Evolutionary conservation across 2,797 vertebrate species (phyloP), one percentile per base, ranked within the genome.

Genomic region (Chanos chanos): DNA sequence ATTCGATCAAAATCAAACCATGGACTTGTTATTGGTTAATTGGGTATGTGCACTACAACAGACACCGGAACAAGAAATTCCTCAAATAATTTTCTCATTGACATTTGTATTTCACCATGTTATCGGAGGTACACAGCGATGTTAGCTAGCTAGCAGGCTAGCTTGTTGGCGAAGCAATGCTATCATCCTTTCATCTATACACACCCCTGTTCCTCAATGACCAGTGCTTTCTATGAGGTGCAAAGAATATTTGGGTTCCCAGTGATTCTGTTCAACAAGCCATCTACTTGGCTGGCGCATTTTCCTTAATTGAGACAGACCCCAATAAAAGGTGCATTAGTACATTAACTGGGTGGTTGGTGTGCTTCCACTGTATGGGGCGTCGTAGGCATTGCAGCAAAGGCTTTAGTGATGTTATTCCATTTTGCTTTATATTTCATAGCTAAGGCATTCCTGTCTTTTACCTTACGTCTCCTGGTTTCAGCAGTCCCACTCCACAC

Each of bases 401-500:
- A 8, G 54, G 64, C 62, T 71, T 63, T 63, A 70, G 67, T 67
- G 50, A 41, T 54, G 24, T 63, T 64, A 62, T 75, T 69, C 37
- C 66, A 61, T 70, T 73, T 65, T 56, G 63, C 30, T 52, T 55
- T 45, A 18, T 19, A 53, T 64, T 58, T 47, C 61, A 75, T 64
- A 71, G 47, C 61, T 44, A 75, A 51, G 51, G 66, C 76, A 76
- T 45, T 49, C 47, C 52, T 74, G 51, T 55, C 73, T 41, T 82
- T 80, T 89, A 94, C 95, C 95, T 97, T 97, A 73, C 94, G 91
- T 88, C 94, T 94, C 81, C 94, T 91, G 85, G 93, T 93, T 85
- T 97, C 95, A 55, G 93, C 92, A 70, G 92, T 92, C 66, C 94
- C 94, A 85, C 92, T 94, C 95, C 95, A 98, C 78, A 98, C 94